Evolutionary conservation across 2,113 vertebrate species (phyloP).

Genomic region (Laticauda laticaudata): DNA sequence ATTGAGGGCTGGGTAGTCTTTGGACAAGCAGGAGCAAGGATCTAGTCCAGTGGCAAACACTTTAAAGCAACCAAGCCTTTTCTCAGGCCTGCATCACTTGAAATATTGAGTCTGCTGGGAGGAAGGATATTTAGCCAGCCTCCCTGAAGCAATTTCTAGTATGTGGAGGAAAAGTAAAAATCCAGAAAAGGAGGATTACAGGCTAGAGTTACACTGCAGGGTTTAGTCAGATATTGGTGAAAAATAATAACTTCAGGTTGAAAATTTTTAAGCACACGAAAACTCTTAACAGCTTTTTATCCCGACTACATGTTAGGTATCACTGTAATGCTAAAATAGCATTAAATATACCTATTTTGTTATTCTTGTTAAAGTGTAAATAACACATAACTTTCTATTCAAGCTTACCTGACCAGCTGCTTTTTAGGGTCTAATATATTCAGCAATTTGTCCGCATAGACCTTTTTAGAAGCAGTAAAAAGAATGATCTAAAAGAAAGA

Average conservation of each 20-base stretch:
- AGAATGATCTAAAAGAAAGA: constrained; percentile 89
- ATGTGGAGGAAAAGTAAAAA: background rate
- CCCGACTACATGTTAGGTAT: background rate
- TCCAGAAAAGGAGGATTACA: background rate
- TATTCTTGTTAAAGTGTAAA: constrained; percentile 28
- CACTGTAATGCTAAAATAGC: background rate
- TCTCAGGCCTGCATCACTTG: background rate
- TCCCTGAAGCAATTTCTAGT: background rate
- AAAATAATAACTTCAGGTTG: background rate
- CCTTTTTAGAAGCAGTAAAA: constrained; percentile 99
- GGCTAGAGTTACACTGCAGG: background rate
- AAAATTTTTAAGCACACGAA: background rate
- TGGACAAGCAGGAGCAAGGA: background rate
- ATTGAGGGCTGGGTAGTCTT: background rate
- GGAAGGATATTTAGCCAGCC: background rate
- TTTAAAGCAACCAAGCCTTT: background rate
- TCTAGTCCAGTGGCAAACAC: background rate
- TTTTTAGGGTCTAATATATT: constrained; percentile 99
- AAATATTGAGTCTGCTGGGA: background rate
- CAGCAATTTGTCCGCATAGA: constrained; percentile 98
- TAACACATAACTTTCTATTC: constrained; percentile 14
- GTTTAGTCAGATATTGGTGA: background rate
- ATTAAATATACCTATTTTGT: background rate
- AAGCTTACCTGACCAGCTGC: constrained; percentile 91
- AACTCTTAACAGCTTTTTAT: background rate